A percentile compares a stretch with the other conserved stretches of the same genome.
Conservation (phyloP, 2,113 vertebrate genomes). For the Dasyornis broadbenti region DNA sequence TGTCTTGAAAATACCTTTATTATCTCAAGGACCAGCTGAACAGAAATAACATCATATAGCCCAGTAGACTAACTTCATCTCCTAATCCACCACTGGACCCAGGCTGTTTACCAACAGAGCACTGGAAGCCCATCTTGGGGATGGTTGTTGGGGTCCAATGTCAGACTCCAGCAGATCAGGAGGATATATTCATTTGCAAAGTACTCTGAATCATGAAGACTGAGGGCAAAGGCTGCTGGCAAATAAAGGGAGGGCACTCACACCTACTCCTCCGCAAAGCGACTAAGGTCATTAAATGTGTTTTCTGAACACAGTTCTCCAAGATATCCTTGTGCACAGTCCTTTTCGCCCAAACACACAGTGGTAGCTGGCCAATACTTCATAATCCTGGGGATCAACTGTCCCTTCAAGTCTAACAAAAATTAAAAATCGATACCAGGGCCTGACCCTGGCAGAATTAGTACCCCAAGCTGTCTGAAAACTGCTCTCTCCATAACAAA, state of each 20-base stretch:
- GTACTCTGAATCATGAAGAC: background rate
- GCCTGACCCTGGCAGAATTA: background rate
- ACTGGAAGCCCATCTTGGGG: background rate
- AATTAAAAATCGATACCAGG: background rate
- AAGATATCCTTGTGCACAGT: background rate
- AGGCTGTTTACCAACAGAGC: background rate
- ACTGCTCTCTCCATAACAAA: background rate
- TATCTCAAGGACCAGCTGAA: background rate
- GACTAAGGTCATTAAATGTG: background rate
- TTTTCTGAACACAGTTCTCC: background rate
- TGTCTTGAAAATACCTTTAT: background rate
- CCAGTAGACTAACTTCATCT: background rate
- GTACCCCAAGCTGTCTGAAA: background rate
- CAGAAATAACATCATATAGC: background rate
- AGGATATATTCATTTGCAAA: background rate
- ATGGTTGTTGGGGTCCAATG: background rate
- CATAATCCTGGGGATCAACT: background rate
- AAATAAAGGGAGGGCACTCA: background rate
- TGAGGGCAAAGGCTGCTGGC: background rate
- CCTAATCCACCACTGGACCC: background rate
- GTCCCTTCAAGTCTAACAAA: background rate
- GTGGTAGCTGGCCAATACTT: background rate
- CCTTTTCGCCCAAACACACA: background rate
- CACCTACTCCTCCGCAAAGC: background rate
- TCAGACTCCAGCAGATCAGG: background rate